Percentiles rank a stretch among this genome's conserved stretches.
phyloP scores from a whole-genome alignment of 2,797 vertebrate genomes.

The Syngnathus acus region DNA sequence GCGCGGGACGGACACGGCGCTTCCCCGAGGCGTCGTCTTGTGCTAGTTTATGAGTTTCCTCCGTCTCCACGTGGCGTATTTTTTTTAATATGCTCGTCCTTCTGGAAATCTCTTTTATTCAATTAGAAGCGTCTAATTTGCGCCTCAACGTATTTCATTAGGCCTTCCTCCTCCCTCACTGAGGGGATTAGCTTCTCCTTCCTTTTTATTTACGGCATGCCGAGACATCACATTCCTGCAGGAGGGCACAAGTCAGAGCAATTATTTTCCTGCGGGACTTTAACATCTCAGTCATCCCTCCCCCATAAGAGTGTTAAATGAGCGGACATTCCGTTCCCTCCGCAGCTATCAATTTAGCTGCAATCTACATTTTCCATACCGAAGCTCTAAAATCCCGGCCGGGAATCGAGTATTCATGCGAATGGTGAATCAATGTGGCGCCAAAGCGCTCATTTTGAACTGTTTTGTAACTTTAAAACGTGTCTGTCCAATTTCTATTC shows the following conservation, averaged over 20 bases:
- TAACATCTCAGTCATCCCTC: slow-evolving; percentile 16
- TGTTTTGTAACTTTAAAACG: slow-evolving; percentile 9
- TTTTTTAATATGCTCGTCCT: slow-evolving; percentile 36
- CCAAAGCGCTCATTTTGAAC: background rate
- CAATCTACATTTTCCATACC: slow-evolving; percentile 14
- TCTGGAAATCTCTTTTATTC: slow-evolving; percentile 53
- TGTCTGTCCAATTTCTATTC: background rate
- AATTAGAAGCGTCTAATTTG: slow-evolving; percentile 60
- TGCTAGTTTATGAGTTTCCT: slow-evolving; percentile 26
- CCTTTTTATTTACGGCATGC: slow-evolving; percentile 56
- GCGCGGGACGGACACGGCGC: background rate
- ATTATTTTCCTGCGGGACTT: slow-evolving; percentile 56
- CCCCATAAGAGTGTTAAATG: slow-evolving; percentile 9
- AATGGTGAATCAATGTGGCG: too few species aligned
- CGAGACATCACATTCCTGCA: slow-evolving; percentile 49
- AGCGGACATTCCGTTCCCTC: slow-evolving; percentile 21
- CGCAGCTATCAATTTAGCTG: slow-evolving; percentile 43
- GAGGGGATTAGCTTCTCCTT: slow-evolving; percentile 48
- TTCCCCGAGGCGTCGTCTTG: slow-evolving; percentile 14
- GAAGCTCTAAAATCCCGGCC: too few species aligned
- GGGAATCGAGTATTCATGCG: too few species aligned
- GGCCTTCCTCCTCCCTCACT: slow-evolving; percentile 38
- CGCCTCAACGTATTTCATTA: slow-evolving; percentile 65
- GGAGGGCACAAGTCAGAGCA: slow-evolving; percentile 30
- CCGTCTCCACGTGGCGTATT: slow-evolving; percentile 30